Evolutionary conservation across 2,113 vertebrate genomes (phyloP).

Genomic region (Entelurus aequoreus): DNA sequence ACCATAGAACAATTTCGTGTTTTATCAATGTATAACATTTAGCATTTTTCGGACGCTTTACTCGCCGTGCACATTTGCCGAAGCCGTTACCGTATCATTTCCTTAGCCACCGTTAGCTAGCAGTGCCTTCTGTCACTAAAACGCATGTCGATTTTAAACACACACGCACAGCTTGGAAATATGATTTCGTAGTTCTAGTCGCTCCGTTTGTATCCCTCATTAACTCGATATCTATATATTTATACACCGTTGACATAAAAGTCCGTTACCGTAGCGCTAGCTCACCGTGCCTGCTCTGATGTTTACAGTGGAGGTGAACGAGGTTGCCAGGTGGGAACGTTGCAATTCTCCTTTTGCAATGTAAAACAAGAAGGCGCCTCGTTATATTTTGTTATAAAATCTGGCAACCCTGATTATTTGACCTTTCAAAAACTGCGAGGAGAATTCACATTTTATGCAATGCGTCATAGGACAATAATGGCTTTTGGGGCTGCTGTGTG

Average conservation of each 20-base stretch:
- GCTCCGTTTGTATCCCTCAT: background rate
- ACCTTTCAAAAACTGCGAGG: no score
- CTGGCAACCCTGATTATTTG: constrained; percentile 9
- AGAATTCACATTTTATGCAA: no score
- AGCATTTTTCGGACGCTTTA: constrained; percentile 2
- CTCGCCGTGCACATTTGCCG: background rate
- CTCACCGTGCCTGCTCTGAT: constrained; percentile 22
- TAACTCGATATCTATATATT: constrained; percentile 24
- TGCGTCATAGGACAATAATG: no score
- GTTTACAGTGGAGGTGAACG: constrained; percentile 29
- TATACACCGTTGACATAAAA: background rate
- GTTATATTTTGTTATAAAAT: background rate
- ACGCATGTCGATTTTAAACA: constrained; percentile 6
- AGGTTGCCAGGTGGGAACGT: constrained; percentile 43
- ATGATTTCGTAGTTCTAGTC: background rate
- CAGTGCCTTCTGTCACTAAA: constrained; percentile 1
- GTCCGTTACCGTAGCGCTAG: constrained; percentile 18
- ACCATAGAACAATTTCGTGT: background rate
- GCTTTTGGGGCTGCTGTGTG: no score
- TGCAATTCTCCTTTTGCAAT: constrained; percentile 17
- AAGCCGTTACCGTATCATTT: background rate
- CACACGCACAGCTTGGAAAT: background rate
- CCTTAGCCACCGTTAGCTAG: constrained; percentile 18
- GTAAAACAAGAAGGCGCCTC: background rate
- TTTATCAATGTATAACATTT: background rate